These are phyloP conservation scores for Cottus gobio DNA, from an alignment of 2,113 vertebrate genomes.

Conservation along the genomic window DNA sequence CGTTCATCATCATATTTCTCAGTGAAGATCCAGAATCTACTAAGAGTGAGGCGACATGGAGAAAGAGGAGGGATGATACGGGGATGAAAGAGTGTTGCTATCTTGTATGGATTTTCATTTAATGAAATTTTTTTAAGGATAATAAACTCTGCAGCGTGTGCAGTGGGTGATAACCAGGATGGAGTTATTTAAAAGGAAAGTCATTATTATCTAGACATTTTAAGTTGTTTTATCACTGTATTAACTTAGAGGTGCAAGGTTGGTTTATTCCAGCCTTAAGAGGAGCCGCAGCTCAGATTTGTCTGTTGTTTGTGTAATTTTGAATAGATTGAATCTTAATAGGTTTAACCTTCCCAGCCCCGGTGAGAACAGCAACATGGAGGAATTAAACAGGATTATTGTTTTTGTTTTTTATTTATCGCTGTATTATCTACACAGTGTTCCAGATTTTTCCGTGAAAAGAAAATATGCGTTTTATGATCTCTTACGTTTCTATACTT, in stretches of 20 bases:
- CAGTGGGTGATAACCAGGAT: constrained; percentile 18
- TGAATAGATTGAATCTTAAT: constrained; percentile 13
- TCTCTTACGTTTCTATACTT: neutral
- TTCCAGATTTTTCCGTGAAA: neutral
- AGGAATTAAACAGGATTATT: constrained; percentile 17
- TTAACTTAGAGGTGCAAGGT: neutral
- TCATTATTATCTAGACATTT: neutral
- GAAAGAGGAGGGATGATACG: constrained; percentile 17
- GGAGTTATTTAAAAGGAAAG: constrained; percentile 18
- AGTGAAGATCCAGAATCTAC: neutral
- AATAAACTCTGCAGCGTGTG: constrained; percentile 5
- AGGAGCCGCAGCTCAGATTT: neutral
- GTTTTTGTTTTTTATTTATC: neutral
- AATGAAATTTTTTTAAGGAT: constrained; percentile 13
- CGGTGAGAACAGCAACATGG: neutral
- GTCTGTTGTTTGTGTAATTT: constrained; percentile 21
- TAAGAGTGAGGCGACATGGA: constrained; percentile 5
- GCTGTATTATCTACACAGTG: neutral
- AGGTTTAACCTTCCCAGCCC: neutral
- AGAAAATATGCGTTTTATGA: neutral
- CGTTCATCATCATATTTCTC: neutral
- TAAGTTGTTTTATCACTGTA: constrained; percentile 10
- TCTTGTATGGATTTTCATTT: constrained; percentile 26
- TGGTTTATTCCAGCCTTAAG: neutral
- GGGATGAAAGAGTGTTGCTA: constrained; percentile 27